Evolutionary conservation across 2,113 vertebrate genomes (phyloP).

Genomic region (Labeo rohita): DNA sequence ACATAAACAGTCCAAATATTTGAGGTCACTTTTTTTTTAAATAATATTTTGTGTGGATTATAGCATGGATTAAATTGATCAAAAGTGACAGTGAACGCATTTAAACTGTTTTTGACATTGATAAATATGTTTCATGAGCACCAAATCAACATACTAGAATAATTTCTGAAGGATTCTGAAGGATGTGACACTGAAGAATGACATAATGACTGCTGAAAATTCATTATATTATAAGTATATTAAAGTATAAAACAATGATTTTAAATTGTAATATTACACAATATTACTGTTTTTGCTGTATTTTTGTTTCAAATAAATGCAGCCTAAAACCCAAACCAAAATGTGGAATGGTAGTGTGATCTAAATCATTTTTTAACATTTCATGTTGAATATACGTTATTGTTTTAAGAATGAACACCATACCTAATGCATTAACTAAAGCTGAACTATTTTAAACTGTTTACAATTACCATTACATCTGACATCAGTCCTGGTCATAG

Average conservation of each 20-base stretch:
- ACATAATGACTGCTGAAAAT: neutral
- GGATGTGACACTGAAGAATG: neutral
- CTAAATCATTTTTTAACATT: neutral
- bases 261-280: neutral
- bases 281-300: neutral
- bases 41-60: neutral
- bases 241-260: neutral
- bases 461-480: neutral
- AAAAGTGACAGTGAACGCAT: neutral
- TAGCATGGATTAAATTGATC: neutral
- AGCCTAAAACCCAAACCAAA: too few species aligned
- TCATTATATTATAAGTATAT: neutral
- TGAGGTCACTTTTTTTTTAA: neutral
- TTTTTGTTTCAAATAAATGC: neutral
- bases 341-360: neutral
- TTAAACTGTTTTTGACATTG: neutral
- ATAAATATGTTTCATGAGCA: neutral
- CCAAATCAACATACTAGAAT: too few species aligned
- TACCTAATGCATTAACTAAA: neutral
- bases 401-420: neutral
- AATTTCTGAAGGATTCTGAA: too few species aligned
- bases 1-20: neutral
- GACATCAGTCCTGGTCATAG: conserved; percentile 66
- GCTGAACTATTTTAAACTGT: neutral
- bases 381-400: neutral